These are phyloP conservation scores for Crotalus adamanteus DNA, from an alignment of 2,797 vertebrate genomes.

Conservation along the genomic window DNA sequence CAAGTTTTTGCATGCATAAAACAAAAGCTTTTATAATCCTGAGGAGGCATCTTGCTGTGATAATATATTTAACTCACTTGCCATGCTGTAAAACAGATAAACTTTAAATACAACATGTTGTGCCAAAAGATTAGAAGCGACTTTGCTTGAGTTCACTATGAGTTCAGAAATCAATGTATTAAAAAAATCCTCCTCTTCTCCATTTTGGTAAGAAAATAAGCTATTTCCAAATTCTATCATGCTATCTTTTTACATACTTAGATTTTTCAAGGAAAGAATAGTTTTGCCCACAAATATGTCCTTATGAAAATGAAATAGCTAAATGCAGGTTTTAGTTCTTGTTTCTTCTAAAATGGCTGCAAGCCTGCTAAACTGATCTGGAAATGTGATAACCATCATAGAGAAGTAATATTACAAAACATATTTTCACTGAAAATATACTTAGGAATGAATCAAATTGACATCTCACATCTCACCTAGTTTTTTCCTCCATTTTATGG, in stretches of 20 bases:
- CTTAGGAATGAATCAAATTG: background rate
- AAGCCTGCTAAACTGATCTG: background rate
- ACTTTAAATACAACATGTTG: slow-evolving; percentile 58
- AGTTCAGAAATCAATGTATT: slow-evolving; percentile 40
- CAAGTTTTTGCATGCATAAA: slow-evolving; percentile 58
- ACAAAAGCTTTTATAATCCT: slow-evolving; percentile 56
- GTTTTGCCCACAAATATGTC: slow-evolving; percentile 3
- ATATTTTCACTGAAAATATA: background rate
- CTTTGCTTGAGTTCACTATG: slow-evolving; percentile 33
- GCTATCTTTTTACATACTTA: slow-evolving; percentile 26
- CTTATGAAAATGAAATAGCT: background rate
- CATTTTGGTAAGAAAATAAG: slow-evolving; percentile 43
- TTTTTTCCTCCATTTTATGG: background rate
- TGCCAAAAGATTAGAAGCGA: slow-evolving; percentile 32
- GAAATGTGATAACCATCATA: background rate
- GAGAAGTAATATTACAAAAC: background rate
- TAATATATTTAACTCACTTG: slow-evolving; percentile 52
- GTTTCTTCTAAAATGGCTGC: background rate
- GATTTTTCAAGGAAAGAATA: slow-evolving; percentile 21
- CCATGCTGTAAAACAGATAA: slow-evolving; percentile 37
- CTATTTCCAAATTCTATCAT: background rate
- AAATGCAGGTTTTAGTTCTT: background rate
- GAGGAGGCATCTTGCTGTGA: slow-evolving; percentile 42
- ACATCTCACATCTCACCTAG: background rate
- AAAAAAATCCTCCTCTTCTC: slow-evolving; percentile 14